Conservation (phyloP, 2,888 invertebrate genomes). For the Oligia strigilis region DNA sequence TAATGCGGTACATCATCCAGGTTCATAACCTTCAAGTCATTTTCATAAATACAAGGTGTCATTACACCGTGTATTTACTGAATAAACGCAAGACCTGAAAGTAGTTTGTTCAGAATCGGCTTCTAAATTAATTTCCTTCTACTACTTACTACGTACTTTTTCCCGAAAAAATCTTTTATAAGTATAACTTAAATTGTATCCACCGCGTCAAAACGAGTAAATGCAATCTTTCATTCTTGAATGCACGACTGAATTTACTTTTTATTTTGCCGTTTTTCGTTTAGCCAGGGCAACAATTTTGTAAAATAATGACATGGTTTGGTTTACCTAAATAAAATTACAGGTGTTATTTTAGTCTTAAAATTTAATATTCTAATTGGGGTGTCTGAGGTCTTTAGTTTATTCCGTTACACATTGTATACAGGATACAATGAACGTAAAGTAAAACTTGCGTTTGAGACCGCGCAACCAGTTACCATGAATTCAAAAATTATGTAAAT, state of each 20-base stretch:
- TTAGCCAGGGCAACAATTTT: background rate
- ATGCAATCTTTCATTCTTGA: background rate
- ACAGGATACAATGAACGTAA: too few relatives aligned
- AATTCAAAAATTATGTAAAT: background rate
- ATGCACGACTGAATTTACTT: background rate
- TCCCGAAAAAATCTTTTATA: background rate
- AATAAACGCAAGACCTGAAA: too few relatives aligned
- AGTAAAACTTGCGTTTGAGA: too few relatives aligned
- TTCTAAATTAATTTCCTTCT: background rate
- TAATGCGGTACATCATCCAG: background rate
- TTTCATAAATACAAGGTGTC: constrained; percentile 6
- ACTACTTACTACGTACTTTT: background rate
- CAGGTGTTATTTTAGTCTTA: background rate
- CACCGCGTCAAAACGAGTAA: background rate
- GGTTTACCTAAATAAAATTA: background rate
- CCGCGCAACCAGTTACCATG: too few relatives aligned
- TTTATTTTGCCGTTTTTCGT: background rate
- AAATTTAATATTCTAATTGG: background rate
- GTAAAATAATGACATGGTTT: background rate
- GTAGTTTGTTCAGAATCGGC: background rate
- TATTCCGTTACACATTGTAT: background rate
- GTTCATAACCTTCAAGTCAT: background rate
- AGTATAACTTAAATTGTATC: too few relatives aligned
- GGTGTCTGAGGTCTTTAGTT: background rate
- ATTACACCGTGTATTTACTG: too few relatives aligned